phyloP scores from a whole-genome alignment of 2,113 vertebrate genomes.

The Oophaga pumilio region DNA sequence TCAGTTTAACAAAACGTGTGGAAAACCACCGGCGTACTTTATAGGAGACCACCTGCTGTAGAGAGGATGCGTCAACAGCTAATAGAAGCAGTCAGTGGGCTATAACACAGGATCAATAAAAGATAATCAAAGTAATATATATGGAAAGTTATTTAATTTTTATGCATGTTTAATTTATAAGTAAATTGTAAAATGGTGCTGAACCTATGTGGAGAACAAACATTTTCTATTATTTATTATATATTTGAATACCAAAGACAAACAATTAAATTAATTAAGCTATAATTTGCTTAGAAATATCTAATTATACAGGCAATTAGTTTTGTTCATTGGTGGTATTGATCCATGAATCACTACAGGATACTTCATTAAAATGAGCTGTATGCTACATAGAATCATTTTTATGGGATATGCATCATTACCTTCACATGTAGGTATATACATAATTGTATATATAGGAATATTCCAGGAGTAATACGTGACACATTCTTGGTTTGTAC shows the following conservation, averaged over 20 bases:
- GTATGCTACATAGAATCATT: background rate
- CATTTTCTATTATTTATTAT: background rate
- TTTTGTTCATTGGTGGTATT: background rate
- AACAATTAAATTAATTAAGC: slow-evolving; percentile 3
- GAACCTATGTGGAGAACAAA: background rate
- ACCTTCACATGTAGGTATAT: background rate
- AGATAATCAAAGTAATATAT: background rate
- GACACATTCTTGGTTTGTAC: too few species aligned
- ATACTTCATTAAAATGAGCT: slow-evolving; percentile 3
- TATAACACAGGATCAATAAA: background rate
- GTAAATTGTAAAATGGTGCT: background rate
- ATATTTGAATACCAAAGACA: background rate
- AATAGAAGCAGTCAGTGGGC: background rate
- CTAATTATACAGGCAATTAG: slow-evolving; percentile 16
- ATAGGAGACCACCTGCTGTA: background rate
- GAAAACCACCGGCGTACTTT: background rate
- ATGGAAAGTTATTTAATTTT: too few species aligned
- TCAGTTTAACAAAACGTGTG: background rate
- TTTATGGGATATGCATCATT: background rate
- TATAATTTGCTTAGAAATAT: slow-evolving; percentile 18
- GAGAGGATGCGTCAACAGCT: background rate
- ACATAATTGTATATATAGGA: background rate
- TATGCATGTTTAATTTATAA: background rate
- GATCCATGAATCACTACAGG: background rate
- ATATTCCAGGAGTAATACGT: background rate